A percentile compares a stretch with the other conserved stretches of the same genome.
Evolutionary conservation across 1,140 invertebrate species (phyloP).

Genomic region (Neodiprion lecontei): DNA sequence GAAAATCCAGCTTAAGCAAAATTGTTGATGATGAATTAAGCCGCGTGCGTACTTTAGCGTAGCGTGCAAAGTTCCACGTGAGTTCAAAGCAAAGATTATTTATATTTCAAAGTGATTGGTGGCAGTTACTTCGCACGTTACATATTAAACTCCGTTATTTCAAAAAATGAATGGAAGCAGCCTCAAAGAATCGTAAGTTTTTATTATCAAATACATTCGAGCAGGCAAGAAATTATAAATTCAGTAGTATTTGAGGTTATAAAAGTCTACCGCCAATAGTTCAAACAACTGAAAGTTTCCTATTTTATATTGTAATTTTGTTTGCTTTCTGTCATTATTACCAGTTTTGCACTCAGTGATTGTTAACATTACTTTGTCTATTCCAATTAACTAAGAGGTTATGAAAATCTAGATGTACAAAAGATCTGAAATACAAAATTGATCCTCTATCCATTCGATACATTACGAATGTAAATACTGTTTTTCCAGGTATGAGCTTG

Average conservation of each 20-base stretch:
- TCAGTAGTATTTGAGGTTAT: slow-evolving; percentile 1
- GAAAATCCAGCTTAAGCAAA: too few species aligned
- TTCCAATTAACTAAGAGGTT: neutral
- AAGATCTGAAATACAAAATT: neutral
- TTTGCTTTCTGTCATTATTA: too few species aligned
- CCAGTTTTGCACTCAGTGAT: neutral
- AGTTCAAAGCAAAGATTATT: too few species aligned
- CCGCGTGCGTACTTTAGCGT: too few species aligned
- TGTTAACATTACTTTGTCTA: slow-evolving; percentile 17
- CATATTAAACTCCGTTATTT: too few species aligned
- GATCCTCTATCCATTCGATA: neutral
- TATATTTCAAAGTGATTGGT: too few species aligned
- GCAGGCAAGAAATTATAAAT: neutral
- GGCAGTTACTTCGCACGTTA: too few species aligned
- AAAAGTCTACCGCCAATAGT: neutral
- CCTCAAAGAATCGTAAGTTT: slow-evolving; percentile 44
- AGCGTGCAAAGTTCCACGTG: too few species aligned
- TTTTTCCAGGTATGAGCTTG: slow-evolving; percentile 78
- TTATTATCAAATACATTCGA: neutral
- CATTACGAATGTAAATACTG: neutral
- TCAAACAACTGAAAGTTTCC: neutral
- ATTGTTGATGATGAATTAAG: too few species aligned
- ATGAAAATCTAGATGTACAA: neutral
- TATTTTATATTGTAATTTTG: slow-evolving; percentile 2
- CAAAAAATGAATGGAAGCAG: slow-evolving; percentile 28